Conservation (phyloP, 2,113 vertebrate species). For the Bungarus multicinctus region DNA sequence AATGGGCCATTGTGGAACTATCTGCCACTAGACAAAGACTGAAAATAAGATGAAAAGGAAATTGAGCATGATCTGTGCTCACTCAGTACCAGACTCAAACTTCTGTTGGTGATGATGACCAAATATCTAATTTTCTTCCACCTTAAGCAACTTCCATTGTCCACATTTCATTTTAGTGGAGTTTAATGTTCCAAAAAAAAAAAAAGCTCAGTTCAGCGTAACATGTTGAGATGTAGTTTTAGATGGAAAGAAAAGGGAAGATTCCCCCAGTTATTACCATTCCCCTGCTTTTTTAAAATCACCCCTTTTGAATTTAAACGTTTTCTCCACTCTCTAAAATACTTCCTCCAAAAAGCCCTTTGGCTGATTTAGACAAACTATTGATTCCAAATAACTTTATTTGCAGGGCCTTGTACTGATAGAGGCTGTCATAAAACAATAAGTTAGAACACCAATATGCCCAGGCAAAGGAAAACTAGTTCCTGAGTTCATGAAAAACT, state of each 20-base stretch:
- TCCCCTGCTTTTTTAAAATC: background rate
- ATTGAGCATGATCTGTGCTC: background rate
- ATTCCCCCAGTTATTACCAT: background rate
- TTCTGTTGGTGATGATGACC: background rate
- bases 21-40: background rate
- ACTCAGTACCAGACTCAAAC: background rate
- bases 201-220: background rate
- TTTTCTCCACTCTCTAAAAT: background rate
- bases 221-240: background rate
- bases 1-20: background rate
- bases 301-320: background rate
- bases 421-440: background rate
- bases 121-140: background rate
- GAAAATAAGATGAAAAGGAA: background rate
- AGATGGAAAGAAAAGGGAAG: background rate
- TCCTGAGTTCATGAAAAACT: background rate
- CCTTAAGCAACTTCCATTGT: background rate
- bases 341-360: background rate
- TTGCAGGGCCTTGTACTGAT: background rate
- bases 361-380: background rate
- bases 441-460: background rate
- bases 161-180: background rate
- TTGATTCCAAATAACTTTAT: background rate
- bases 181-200: background rate
- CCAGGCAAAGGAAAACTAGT: background rate